Evolutionary conservation across 1,140 invertebrate species (phyloP).

Genomic region (Pinna nobilis): DNA sequence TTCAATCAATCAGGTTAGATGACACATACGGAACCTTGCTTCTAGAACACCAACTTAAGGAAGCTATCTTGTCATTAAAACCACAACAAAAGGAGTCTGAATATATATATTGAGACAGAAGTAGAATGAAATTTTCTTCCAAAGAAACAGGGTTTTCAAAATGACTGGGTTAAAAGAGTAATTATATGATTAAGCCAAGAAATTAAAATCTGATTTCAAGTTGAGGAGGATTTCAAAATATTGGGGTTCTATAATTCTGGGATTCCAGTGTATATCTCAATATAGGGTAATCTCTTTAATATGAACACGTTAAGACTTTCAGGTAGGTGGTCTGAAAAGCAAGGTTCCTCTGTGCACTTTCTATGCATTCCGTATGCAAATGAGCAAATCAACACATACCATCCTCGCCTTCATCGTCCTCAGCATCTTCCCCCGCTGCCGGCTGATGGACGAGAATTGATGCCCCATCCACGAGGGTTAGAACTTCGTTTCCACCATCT

Average conservation of each 20-base stretch:
- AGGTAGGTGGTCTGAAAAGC: not conserved
- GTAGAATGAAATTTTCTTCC: too few relatives aligned
- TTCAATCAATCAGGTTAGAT: too few relatives aligned
- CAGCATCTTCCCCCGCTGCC: conserved; percentile 40
- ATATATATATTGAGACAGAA: too few relatives aligned
- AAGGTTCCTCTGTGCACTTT: not conserved
- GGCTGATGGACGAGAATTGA: conserved; percentile 46
- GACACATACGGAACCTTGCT: too few relatives aligned
- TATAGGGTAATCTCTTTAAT: not conserved
- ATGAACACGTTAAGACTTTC: not conserved
- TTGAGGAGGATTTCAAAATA: too few relatives aligned
- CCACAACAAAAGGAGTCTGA: not conserved
- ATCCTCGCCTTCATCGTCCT: conserved; percentile 50
- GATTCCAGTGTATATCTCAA: not conserved
- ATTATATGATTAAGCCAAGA: not conserved
- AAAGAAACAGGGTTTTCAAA: too few relatives aligned
- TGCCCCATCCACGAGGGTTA: conserved; percentile 64
- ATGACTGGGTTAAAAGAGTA: too few relatives aligned
- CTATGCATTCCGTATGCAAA: not conserved
- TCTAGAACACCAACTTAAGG: too few relatives aligned
- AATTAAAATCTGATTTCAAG: not conserved
- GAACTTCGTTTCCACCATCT: conserved; percentile 36
- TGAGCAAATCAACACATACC: not conserved
- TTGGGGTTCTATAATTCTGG: not conserved
- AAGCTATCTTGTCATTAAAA: not conserved